Percentiles rank a stretch among this genome's conserved stretches.
Conservation (phyloP, 2,888 invertebrate species). For the Ophraella communa region DNA sequence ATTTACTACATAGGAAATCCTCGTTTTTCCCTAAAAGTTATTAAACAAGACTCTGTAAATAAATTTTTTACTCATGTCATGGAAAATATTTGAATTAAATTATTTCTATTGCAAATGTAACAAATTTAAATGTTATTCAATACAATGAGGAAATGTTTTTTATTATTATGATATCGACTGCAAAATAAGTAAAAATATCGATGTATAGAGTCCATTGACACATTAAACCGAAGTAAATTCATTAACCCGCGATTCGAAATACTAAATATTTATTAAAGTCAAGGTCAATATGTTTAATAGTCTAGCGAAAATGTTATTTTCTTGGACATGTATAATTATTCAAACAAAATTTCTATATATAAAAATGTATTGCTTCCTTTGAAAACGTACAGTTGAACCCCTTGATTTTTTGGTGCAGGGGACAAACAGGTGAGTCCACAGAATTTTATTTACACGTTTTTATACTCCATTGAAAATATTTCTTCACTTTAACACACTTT, state of each 20-base stretch:
- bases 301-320: slow-evolving; percentile 21
- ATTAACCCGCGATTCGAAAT: slow-evolving; percentile 34
- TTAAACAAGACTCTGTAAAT: too few species aligned
- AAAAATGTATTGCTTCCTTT: slow-evolving; percentile 28
- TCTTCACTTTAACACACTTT: too few species aligned
- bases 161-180: neutral
- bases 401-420: slow-evolving; percentile 22
- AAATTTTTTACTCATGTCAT: too few species aligned
- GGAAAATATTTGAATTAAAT: too few species aligned
- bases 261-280: slow-evolving; percentile 26
- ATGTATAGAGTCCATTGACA: slow-evolving; percentile 31
- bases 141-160: neutral
- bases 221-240: slow-evolving; percentile 26
- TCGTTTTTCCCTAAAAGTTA: too few species aligned
- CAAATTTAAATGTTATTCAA: neutral
- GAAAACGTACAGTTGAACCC: slow-evolving; percentile 30
- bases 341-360: slow-evolving; percentile 34
- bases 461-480: too few species aligned
- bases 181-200: too few species aligned
- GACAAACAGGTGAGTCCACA: slow-evolving; percentile 26
- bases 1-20: too few species aligned
- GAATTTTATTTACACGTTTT: neutral
- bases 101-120: neutral
- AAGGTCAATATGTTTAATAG: slow-evolving; percentile 31
- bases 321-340: slow-evolving; percentile 31